These are phyloP conservation scores for Euwallacea similis DNA, from an alignment of 1,140 invertebrate species.

Conservation along the genomic window DNA sequence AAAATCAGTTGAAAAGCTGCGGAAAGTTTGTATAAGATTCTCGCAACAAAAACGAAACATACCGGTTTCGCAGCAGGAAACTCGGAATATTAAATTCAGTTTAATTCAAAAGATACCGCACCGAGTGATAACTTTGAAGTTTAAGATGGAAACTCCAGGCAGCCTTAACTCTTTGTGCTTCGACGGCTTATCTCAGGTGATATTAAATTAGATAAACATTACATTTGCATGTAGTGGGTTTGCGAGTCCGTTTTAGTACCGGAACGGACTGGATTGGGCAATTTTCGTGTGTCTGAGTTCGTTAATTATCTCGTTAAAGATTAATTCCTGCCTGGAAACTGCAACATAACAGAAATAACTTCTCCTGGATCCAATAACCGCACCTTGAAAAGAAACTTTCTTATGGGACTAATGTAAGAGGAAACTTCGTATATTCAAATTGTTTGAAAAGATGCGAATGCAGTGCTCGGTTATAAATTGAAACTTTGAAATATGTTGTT, in stretches of 20 bases:
- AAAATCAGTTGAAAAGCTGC: background rate
- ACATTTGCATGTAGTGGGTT: conserved; percentile 3
- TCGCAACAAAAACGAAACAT: conserved; percentile 36
- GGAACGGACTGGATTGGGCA: too few relatives aligned
- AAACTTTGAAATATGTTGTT: too few relatives aligned
- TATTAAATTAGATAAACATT: conserved; percentile 36
- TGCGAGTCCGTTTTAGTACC: too few relatives aligned
- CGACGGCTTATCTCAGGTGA: conserved; percentile 24
- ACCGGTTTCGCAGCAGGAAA: conserved; percentile 26
- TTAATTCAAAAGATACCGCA: conserved; percentile 38
- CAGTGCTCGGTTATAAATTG: too few relatives aligned
- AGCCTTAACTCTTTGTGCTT: conserved; percentile 18
- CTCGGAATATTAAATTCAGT: conserved; percentile 37
- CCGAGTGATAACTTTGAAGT: conserved; percentile 36
- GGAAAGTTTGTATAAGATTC: conserved; percentile 27
- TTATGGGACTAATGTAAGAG: too few relatives aligned
- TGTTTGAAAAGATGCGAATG: too few relatives aligned
- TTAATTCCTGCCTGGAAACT: too few relatives aligned
- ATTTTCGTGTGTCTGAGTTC: background rate
- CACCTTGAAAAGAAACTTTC: too few relatives aligned
- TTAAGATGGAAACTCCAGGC: conserved; percentile 18
- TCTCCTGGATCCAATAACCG: too few relatives aligned
- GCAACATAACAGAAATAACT: too few relatives aligned
- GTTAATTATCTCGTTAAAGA: background rate
- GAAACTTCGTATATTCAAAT: too few relatives aligned